Evolutionary conservation across 1,140 invertebrate species (phyloP), one percentile per base, ranked within the genome.

Genomic region (Drosophila truncata): DNA sequence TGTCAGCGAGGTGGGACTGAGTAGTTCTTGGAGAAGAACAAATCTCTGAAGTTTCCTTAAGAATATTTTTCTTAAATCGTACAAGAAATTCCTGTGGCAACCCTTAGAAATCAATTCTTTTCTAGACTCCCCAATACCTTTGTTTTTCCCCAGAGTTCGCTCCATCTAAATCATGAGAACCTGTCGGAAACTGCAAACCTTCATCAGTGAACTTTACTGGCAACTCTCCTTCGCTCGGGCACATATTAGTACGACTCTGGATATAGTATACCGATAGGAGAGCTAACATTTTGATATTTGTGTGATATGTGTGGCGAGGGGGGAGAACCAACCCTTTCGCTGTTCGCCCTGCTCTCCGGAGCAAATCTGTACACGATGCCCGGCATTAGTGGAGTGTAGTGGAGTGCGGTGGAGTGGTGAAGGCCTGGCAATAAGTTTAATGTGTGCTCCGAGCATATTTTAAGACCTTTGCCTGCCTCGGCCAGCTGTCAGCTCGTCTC

Each of bases 381-480:
- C 60, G 58, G 78, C 70, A 82, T 72, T 77, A 65, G 79, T 75
- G 23, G 65, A 52, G 52, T 37, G 31, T 4, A 37, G 31, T 52
- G 49, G 5, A 50, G 47, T 33, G 18, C 14, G 16, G n/a, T 52
- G 49, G 3, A 18, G 49, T 33, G 27, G n/a, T 14, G 37, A n/a
- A n/a, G 49, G 55, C 64, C 59, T 61, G 63, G 81, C 86, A 91
- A 91, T 91, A 91, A 91, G 87, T 91, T 87, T 87, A 91, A 91
- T 91, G 80, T 91, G 77, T 91, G 85, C 81, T 87, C 23, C 59
- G 64, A 91, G 88, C 87, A 91, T 91, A 91, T 91, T 91, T 83
- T 75, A 80, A 83, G 82, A 54, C 72, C 57, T 63, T 60, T 62
- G 57, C 57, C 78, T 66, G 82, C 82, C 52, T 16, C 82, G 81